Evolutionary conservation across 2,888 invertebrate genomes (phyloP).

Genomic region (Xanthorhoe designata): DNA sequence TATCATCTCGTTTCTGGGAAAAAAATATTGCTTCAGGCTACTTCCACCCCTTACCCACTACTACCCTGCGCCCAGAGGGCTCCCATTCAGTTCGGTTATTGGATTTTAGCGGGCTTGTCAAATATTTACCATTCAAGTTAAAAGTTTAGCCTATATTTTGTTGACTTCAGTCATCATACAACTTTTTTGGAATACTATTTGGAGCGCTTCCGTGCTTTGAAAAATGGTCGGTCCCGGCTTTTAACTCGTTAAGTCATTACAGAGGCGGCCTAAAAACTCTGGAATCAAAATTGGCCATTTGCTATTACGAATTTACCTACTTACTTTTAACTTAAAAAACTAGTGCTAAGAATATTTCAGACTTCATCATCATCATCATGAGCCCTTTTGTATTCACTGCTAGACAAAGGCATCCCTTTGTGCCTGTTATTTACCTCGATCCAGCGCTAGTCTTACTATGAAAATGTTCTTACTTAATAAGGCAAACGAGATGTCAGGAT

Average conservation of each 20-base stretch:
- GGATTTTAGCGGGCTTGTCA: background rate
- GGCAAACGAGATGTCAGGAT: too few species aligned
- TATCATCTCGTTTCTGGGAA: background rate
- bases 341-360: background rate
- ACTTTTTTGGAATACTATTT: background rate
- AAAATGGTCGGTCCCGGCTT: too few species aligned
- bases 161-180: background rate
- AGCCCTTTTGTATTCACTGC: too few species aligned
- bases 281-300: too few species aligned
- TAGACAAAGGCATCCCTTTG: too few species aligned
- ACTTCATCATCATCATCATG: background rate
- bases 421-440: too few species aligned
- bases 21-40: constrained; percentile 1
- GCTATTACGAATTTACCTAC: too few species aligned
- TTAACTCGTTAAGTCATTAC: too few species aligned
- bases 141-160: background rate
- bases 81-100: constrained; percentile 3
- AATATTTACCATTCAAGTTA: background rate
- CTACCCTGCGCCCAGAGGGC: background rate
- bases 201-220: background rate
- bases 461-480: too few species aligned
- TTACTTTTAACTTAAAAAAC: too few species aligned
- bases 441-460: too few species aligned
- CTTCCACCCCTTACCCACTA: constrained; percentile 1
- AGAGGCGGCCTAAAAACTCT: too few species aligned